These are phyloP conservation scores for Glaucopsyche alexis DNA, from an alignment of 2,888 invertebrate genomes.

Conservation along the genomic window DNA sequence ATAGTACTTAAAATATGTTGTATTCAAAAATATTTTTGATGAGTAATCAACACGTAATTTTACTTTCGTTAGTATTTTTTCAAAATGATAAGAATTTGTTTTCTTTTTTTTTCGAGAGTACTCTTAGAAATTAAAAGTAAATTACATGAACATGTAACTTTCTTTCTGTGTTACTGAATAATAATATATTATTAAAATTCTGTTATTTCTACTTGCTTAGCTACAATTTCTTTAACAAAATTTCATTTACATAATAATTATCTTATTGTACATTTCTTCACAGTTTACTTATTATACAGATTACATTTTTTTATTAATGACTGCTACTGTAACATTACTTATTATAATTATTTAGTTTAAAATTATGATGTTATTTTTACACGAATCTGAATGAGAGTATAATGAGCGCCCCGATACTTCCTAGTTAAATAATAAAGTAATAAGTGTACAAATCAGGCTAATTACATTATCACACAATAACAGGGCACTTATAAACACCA, in stretches of 20 bases:
- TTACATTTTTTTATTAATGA: background rate
- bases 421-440: background rate
- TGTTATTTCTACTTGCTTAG: background rate
- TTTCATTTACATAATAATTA: background rate
- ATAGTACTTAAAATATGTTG: too few relatives aligned
- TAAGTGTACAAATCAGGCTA: slow-evolving; percentile 4
- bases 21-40: too few relatives aligned
- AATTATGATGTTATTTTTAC: background rate
- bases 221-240: background rate
- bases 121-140: background rate
- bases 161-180: background rate
- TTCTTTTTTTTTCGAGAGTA: background rate
- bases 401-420: background rate
- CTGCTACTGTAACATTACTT: background rate
- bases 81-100: background rate
- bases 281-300: background rate
- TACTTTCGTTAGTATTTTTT: background rate
- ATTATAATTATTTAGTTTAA: background rate
- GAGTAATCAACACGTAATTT: too few relatives aligned
- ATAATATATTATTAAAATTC: background rate
- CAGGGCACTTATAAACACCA: slow-evolving; percentile 2
- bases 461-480: slow-evolving; percentile 24
- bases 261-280: background rate
- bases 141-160: slow-evolving; percentile 9
- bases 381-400: background rate